Evolutionary conservation across 2,797 vertebrate species (phyloP), one percentile per base, ranked within the genome.

Genomic region (Acrocephalus scirpaceus): DNA sequence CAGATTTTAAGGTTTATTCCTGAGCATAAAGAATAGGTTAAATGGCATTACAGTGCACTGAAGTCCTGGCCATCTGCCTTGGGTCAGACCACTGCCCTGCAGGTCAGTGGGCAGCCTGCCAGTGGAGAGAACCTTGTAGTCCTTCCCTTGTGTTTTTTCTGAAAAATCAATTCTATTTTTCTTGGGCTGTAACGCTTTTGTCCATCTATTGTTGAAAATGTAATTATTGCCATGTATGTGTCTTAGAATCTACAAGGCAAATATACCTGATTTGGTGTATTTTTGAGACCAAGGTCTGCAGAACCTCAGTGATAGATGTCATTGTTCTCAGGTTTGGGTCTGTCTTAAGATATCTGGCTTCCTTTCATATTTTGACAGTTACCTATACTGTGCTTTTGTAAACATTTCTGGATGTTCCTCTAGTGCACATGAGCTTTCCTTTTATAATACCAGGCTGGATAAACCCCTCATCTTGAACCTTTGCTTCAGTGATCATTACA

Each of bases 401-500:
- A 84, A 66, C 3, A 6, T 72, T 82, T 75, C 58, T 88, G 67
- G 34, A 36, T 74, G 14, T 74, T 95, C 42, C 38, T 82, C 60
- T 64, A 3, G 61, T 86, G 78, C 47, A 38, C n/a, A 4, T 64
- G 70, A 84, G 62, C 58, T 92, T 93, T 69, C 23, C 19, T 91
- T 78, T 78, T 51, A 8, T 64, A 92, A 44, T 26, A 45, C 44
- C 1, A 1, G 67, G 47, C 74, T 54, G 67, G 56, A 67, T 76
- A 81, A 76, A 67, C 89, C 77, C 87, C 60, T 93, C 56, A 25
- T 93, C 42, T 73, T 90, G 76, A 88, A 90, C 82, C 56, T 86
- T 93, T 86, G 40, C 58, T 94, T 91, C 25, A 5, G 6, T 93
- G 47, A 86, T 94, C 77, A 81, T 90, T 94, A 96, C 84, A 77